Evolutionary conservation across 1,140 invertebrate species (phyloP).

Genomic region (Heliconius eleuchia): DNA sequence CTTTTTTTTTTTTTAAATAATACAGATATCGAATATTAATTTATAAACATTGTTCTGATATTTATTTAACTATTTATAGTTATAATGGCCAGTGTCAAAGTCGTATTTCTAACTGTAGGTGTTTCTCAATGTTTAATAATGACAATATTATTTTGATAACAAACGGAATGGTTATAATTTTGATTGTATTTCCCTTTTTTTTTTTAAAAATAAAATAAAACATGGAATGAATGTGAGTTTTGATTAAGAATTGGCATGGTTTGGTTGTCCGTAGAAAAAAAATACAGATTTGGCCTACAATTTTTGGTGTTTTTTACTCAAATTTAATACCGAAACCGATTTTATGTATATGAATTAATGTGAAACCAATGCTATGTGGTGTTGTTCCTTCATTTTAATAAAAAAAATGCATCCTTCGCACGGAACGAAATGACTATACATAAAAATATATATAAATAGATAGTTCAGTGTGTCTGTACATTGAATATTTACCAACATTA

Average conservation of each 20-base stretch:
- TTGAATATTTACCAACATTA: conserved; percentile 10
- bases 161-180: background rate
- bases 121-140: conserved; percentile 21
- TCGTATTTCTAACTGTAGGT: conserved; percentile 36
- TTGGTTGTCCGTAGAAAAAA: background rate
- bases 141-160: conserved; percentile 27
- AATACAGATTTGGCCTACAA: conserved; percentile 21
- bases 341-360: conserved; percentile 16
- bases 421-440: background rate
- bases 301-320: background rate
- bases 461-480: background rate
- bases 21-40: conserved; percentile 22
- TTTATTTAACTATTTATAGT: conserved; percentile 34
- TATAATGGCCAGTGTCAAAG: conserved; percentile 37
- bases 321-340: background rate
- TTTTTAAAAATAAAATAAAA: background rate
- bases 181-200: background rate
- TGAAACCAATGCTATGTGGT: conserved; percentile 19
- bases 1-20: conserved; percentile 4
- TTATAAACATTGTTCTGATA: conserved; percentile 26
- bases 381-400: conserved; percentile 4
- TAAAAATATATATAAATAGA: conserved; percentile 14
- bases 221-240: background rate
- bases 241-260: background rate
- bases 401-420: background rate